Base-by-base conservation (phyloP, 2,113 vertebrate species). In the Eudorcas thomsonii region DNA sequence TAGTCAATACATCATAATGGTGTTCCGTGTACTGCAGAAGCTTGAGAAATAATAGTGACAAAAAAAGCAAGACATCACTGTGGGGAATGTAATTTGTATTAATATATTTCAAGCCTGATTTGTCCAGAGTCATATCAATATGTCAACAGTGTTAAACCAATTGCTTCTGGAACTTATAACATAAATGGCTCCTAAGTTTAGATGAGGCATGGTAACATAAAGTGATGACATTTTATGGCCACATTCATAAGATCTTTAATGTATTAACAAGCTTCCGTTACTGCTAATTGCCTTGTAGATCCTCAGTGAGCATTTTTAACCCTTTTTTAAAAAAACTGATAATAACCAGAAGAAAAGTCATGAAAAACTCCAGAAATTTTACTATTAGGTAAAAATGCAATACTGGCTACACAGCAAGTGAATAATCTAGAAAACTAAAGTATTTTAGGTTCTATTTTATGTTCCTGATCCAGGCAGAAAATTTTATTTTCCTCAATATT, bases 81-180 rank as follows among this genome's bases (percentile, higher is more conserved):
- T 96, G 50, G 64, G 28, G 67, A 93, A 90, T 87, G 25, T 80
- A 62, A 93, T 94, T 85, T 91, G 19, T 77, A 86, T 82, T 96
- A 82, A 90, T 85, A 48, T 94, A 83, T 91, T 92, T 93, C 96
- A 96, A 95, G 43, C n/a, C 15, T 93, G 48, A 96, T 96, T 86
- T 95, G 88, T 96, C 59, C 43, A 55, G 14, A 96, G 33, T 80
- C 92, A 86, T 93, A 91, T 93, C 43, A 88, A 57, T 93, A 89
- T 95, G 86, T 86, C 43, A 96, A 28, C 26, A 89, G 19, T 95
- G 39, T 77, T 74, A 90, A 84, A 80, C 21, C 43, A 83, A 78
- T 91, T 82, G 60, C 39, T 93, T 82, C 54, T 81, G 9, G 17
- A 96, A 82, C 10, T 39, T 25, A 67, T 43, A 85, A 77, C 64